Conservation (phyloP, 2,113 vertebrate genomes). For the Mellivora capensis region DNA sequence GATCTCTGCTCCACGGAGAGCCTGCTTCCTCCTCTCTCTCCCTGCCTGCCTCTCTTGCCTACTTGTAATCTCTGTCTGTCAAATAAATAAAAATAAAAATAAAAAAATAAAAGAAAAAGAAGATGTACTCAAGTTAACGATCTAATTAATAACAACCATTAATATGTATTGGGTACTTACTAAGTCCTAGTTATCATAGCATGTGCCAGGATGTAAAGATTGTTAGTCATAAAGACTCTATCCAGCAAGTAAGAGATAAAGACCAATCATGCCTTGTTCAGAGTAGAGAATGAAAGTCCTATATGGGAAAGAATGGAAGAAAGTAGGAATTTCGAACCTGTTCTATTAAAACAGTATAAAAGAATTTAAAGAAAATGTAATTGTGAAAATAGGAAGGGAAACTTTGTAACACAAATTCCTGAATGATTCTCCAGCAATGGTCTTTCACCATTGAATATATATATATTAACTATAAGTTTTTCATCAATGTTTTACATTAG, state of each 20-base stretch:
- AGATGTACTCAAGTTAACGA: background rate
- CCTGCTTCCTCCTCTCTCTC: too few species aligned
- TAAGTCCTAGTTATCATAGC: background rate
- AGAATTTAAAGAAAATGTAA: background rate
- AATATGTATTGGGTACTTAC: background rate
- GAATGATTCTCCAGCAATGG: background rate
- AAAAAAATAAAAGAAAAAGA: background rate
- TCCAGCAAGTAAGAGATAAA: background rate
- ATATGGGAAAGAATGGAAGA: background rate
- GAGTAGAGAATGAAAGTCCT: background rate
- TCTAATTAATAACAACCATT: background rate
- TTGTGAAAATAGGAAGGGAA: background rate
- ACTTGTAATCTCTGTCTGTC: too few species aligned
- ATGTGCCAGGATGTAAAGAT: background rate
- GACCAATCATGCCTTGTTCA: background rate
- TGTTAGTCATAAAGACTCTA: background rate
- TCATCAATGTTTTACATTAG: background rate
- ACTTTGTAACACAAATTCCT: background rate
- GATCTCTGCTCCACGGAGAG: too few species aligned
- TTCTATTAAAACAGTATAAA: background rate
- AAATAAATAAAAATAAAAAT: too few species aligned
- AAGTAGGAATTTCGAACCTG: background rate
- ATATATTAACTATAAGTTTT: background rate
- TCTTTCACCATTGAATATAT: background rate
- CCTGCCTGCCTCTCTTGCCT: too few species aligned